Percentiles rank a stretch among this genome's conserved stretches.
Evolutionary conservation across 1,140 invertebrate species (phyloP).

Genomic region (Aradophagus sp.): DNA sequence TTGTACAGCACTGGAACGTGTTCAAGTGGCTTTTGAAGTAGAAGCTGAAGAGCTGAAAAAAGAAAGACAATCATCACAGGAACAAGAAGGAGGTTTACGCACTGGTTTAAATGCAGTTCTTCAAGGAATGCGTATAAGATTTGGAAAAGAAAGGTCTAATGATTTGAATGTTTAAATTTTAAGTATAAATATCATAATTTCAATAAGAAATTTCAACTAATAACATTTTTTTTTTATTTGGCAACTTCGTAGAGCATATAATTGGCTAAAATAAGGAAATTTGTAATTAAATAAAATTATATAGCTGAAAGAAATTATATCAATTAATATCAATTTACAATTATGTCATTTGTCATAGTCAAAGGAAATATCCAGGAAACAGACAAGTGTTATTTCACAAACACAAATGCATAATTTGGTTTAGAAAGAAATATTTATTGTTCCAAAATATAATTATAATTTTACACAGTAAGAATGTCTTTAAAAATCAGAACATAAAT

Average conservation of each 20-base stretch:
- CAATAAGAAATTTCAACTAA: too few relatives aligned
- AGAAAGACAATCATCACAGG: slow-evolving; percentile 50
- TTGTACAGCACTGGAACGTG: slow-evolving; percentile 72
- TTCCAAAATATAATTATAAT: slow-evolving; percentile 51
- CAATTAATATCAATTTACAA: too few relatives aligned
- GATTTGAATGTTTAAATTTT: slow-evolving; percentile 37
- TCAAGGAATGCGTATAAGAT: slow-evolving; percentile 59
- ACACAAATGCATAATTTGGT: too few relatives aligned
- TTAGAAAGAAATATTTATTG: slow-evolving; percentile 49
- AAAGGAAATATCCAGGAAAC: too few relatives aligned
- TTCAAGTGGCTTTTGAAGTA: slow-evolving; percentile 72
- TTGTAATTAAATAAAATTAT: too few relatives aligned
- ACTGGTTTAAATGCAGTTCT: slow-evolving; percentile 64
- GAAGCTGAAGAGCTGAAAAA: slow-evolving; percentile 64
- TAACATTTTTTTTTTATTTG: too few relatives aligned
- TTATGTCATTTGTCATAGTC: too few relatives aligned
- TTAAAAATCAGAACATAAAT: slow-evolving; percentile 14
- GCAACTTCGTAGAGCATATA: too few relatives aligned
- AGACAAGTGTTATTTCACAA: too few relatives aligned
- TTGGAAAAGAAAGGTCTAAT: slow-evolving; percentile 54
- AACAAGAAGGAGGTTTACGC: slow-evolving; percentile 48
- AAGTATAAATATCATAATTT: background rate
- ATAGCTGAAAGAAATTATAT: too few relatives aligned
- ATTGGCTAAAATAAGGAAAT: too few relatives aligned
- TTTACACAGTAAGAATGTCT: slow-evolving; percentile 31